These are phyloP conservation scores for Oryzias curvinotus DNA, from an alignment of 2,113 vertebrate genomes.

Conservation along the genomic window DNA sequence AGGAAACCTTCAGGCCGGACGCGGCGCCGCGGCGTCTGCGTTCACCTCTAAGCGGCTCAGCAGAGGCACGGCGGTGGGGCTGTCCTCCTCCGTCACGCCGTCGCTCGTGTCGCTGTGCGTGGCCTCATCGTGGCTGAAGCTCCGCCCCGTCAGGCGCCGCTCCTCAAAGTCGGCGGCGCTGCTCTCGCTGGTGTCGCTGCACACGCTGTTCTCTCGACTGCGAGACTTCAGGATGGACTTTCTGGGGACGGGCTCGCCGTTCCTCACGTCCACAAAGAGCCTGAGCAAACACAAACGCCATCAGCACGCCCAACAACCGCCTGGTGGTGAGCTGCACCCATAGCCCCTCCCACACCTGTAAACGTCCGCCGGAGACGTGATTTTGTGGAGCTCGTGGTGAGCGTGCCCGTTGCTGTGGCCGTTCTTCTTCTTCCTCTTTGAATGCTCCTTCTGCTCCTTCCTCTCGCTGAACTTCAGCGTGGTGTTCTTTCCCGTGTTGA, in stretches of 20 bases:
- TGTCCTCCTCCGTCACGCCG: conserved; percentile 81
- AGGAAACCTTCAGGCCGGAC: too few species aligned
- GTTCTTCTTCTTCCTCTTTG: conserved; percentile 91
- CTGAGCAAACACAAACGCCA: conserved; percentile 58
- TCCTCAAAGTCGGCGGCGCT: conserved; percentile 87
- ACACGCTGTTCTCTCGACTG: conserved; percentile 97
- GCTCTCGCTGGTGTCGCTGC: conserved; percentile 88
- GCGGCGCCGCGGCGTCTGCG: too few species aligned
- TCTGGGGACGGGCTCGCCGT: conserved; percentile 86
- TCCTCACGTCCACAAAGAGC: conserved; percentile 94
- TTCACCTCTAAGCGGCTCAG: conserved; percentile 71
- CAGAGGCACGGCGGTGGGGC: conserved; percentile 54
- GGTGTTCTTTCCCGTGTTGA: conserved; percentile 97
- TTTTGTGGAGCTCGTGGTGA: conserved; percentile 82
- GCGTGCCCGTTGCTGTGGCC: conserved; percentile 82
- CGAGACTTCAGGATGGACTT: conserved; percentile 98
- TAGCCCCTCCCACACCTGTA: conserved; percentile 81
- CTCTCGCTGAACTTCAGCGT: conserved; percentile 94
- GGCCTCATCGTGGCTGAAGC: conserved; percentile 76
- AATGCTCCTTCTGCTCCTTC: conserved; percentile 87
- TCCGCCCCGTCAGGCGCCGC: conserved; percentile 77
- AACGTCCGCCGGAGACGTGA: conserved; percentile 89
- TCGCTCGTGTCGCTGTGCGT: conserved; percentile 84
- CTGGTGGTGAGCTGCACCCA: not conserved
- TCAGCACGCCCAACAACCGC: not conserved